Evolutionary conservation across 2,113 vertebrate genomes (phyloP).

Genomic region (Rhinopomastus cyanomelas): DNA sequence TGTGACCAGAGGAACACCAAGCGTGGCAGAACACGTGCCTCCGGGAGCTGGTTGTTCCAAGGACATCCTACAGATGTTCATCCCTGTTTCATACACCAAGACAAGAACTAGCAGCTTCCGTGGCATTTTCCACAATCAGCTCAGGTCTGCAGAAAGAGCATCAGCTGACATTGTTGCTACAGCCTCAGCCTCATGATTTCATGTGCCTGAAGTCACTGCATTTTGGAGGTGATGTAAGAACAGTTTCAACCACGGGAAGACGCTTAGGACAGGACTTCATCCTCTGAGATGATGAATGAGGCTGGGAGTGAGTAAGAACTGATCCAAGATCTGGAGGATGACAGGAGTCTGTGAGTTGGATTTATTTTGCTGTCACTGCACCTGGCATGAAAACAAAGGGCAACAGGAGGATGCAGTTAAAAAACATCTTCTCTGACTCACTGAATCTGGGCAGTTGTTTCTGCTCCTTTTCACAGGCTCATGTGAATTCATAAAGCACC

Average conservation of each 20-base stretch:
- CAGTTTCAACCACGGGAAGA: background rate
- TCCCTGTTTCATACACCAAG: background rate
- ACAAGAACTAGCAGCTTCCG: background rate
- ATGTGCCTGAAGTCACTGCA: background rate
- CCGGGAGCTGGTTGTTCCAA: background rate
- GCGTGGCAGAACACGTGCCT: background rate
- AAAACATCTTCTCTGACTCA: constrained; percentile 5
- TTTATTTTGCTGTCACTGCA: constrained; percentile 29
- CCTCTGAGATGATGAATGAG: background rate
- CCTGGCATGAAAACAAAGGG: constrained; percentile 27
- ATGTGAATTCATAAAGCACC: constrained; percentile 5
- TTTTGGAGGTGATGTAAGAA: background rate
- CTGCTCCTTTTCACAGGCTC: constrained; percentile 20
- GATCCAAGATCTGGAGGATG: background rate
- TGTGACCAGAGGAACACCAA: background rate
- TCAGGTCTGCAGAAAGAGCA: background rate
- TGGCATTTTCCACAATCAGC: background rate
- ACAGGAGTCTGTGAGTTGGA: background rate
- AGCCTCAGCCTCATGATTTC: constrained; percentile 2
- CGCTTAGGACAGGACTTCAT: background rate
- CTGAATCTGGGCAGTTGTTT: constrained; percentile 17
- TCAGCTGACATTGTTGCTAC: background rate
- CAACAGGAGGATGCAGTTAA: background rate
- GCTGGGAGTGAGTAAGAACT: background rate
- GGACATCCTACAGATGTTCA: background rate